Evolutionary conservation across 2,113 vertebrate genomes (phyloP).

Genomic region (Dendropsophus ebraccatus): DNA sequence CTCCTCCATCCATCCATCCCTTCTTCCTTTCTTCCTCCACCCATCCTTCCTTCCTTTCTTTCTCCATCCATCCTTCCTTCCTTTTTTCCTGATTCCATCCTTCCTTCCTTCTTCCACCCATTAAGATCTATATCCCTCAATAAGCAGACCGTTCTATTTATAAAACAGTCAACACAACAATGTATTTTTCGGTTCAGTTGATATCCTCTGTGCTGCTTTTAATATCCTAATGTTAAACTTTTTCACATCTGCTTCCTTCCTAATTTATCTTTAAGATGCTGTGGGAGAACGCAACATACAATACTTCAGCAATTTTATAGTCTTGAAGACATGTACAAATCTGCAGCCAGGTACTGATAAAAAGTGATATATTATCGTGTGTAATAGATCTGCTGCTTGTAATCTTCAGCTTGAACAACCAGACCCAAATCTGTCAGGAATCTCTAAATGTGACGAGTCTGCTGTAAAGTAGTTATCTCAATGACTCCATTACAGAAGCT

Average conservation of each 20-base stretch:
- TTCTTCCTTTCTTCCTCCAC: too few species aligned
- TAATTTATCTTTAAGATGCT: neutral
- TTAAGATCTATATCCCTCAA: too few species aligned
- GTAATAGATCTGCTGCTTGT: slow-evolving; percentile 41
- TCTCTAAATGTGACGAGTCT: slow-evolving; percentile 31
- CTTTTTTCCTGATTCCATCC: too few species aligned
- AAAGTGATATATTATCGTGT: neutral
- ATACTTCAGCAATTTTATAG: slow-evolving; percentile 6
- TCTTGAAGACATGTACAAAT: slow-evolving; percentile 24
- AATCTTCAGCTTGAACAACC: slow-evolving; percentile 43
- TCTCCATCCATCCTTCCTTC: too few species aligned
- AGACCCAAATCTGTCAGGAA: slow-evolving; percentile 50
- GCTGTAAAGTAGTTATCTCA: slow-evolving; percentile 33
- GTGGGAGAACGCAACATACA: neutral
- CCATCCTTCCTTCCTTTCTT: too few species aligned
- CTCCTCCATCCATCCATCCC: too few species aligned
- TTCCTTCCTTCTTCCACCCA: too few species aligned
- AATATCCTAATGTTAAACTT: neutral
- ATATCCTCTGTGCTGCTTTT: neutral
- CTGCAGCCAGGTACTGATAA: slow-evolving; percentile 29
- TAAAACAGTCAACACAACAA: neutral
- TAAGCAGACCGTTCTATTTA: too few species aligned
- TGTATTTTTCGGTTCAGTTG: neutral
- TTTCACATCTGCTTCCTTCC: neutral
- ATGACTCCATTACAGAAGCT: slow-evolving; percentile 39